Percentiles rank a stretch among this genome's conserved stretches.
Conservation (phyloP, 2,797 vertebrate species). For the Oreochromis mossambicus region DNA sequence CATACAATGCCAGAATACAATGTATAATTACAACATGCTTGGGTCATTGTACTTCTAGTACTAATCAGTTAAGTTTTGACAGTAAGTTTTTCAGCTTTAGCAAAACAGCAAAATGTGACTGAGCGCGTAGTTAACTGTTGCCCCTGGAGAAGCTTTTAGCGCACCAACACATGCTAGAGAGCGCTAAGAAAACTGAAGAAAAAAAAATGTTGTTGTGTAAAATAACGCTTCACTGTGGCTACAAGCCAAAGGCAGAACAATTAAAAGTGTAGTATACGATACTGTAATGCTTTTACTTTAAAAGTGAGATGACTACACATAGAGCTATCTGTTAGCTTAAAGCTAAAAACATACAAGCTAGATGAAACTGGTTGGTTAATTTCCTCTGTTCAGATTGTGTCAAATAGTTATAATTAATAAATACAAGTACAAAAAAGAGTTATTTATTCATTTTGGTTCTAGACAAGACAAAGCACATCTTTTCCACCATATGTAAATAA, state of each 20-base stretch:
- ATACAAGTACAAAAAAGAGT: neutral
- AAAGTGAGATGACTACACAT: neutral
- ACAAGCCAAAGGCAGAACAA: neutral
- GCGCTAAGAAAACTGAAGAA: rapidly evolving
- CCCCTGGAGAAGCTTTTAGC: neutral
- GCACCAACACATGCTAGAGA: neutral
- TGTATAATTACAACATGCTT: neutral
- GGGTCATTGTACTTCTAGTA: neutral
- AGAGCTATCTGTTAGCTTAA: neutral
- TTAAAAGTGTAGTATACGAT: rapidly evolving
- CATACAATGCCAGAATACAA: neutral
- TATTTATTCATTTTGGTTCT: rapidly evolving
- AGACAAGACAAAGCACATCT: neutral
- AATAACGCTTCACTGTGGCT: neutral
- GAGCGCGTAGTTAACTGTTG: neutral
- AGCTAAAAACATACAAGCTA: neutral
- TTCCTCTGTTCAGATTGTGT: neutral
- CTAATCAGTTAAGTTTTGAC: neutral
- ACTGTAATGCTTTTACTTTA: neutral
- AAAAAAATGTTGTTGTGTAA: neutral
- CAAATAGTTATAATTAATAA: neutral
- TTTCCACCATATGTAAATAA: neutral
- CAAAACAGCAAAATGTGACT: neutral
- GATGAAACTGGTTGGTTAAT: neutral
- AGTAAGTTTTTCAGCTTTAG: neutral